Evolutionary conservation across 2,888 invertebrate genomes (phyloP), one percentile per base, ranked within the genome.

Genomic region (Gymnosoma rotundatum): DNA sequence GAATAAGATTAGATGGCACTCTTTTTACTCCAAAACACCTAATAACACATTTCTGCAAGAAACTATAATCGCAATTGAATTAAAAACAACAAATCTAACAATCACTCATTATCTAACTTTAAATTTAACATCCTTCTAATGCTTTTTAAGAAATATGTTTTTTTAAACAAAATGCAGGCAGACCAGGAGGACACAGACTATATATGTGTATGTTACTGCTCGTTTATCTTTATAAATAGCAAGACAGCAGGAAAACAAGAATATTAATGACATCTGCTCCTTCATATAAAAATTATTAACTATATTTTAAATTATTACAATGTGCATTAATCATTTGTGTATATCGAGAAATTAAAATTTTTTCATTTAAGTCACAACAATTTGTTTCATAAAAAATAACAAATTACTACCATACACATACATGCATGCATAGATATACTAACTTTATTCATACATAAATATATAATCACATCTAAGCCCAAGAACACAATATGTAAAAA

Each of bases 401-500:
- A 12, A 66, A 48, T 48, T 60, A 60, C 48, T 61, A 25, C 20
- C 16, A 69, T 42, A 67, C 20, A 32, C 38, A 58, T 52, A 48
- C 36, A 70, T 32, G 56, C 14, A 56, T 42, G 5, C 14, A 56
- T 42, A 8, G 38, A 7, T 32, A 32, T 32, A 32, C 25, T 63
- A n/a, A 60, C 10, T 64, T 32, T 64, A 64, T 20, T 20, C 36
- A 54, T 54, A 50, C 21, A 50, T 50, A 63, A 54, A 56, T 64
- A 63, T 52, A 61, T 66, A 58, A 38, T 58, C 66, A 67, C 66
- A 69, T 66, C 42, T 45, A 76, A 60, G 20, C 32, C 52, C 69
- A 42, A 38, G 60, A 82, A 42, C 42, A 52, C 56, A 60, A 25
- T n/a, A 66, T 38, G 16, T 75, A 70, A 54, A 36, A 61, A 20